Evolutionary conservation across 64 coral and sea anemone genomes (phyloP), one percentile per base, ranked within the genome.

Genomic region (Platygyra sinensis): DNA sequence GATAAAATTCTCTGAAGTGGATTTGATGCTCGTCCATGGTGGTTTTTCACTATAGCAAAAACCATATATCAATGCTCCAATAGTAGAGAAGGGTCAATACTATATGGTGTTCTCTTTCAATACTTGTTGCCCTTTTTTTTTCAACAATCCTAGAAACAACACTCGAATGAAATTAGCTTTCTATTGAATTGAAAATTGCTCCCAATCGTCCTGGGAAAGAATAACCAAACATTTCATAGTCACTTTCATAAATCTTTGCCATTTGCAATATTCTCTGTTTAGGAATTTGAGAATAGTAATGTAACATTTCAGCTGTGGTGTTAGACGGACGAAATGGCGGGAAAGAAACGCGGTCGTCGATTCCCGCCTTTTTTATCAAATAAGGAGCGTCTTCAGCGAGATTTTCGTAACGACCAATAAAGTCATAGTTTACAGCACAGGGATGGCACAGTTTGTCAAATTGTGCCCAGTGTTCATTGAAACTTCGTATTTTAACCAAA

Each of bases 321-420:
- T 52, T 57, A 9, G 86, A 87, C 52, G 72, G 14, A 27, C 55
- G 86, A 51, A 87, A 30, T 36, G 72, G 49, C 9, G 86, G 86
- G 72, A 87, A 87, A 14, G 86, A 75, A 74, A 87, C 69, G 86
- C 72, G 86, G 49, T 76, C 73, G 49, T 87, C 86, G 33, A 87
- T 87, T 60, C 86, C 86, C 72, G 86, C 86, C 72, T 28, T 60
- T 75, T 60, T 87, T 59, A 87, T n/a, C 72, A 87, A 71, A 71
- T 84, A 84, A 46, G 62, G 63, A 25, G 87, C 87, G 1, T 89
- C 87, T 33, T 89, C 29, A 22, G 73, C 27, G 8, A 89, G 87
- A 63, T 77, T 39, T 52, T 89, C 87, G 60, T 78, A 78, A 50
- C 79, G 31, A 12, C 87, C 87, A 50, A 89, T 80, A 55, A 89